A percentile compares a stretch with the other conserved stretches of the same genome.
These are phyloP conservation scores for Catharus fuscescens DNA, from an alignment of 2,113 vertebrate genomes.

Conservation along the genomic window DNA sequence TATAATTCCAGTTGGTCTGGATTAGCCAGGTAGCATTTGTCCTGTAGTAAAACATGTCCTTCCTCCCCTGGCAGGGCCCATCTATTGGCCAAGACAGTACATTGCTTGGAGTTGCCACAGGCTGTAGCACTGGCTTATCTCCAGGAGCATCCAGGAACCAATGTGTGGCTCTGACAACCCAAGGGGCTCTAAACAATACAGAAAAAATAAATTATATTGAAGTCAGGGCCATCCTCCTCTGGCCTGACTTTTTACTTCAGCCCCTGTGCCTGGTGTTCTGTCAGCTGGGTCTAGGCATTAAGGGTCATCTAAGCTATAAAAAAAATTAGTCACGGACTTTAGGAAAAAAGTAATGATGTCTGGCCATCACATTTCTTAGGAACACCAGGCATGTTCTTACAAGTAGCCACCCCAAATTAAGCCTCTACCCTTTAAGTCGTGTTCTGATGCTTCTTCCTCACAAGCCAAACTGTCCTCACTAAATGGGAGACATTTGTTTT, in stretches of 20 bases:
- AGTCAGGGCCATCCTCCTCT: neutral
- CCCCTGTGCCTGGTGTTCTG: neutral
- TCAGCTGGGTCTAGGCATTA: neutral
- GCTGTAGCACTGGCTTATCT: neutral
- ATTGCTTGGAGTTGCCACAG: neutral
- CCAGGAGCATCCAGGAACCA: neutral
- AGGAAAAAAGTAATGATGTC: neutral
- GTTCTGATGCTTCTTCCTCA: slow-evolving; percentile 30
- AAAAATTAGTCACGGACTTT: neutral
- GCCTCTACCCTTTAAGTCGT: neutral
- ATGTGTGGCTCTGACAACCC: neutral
- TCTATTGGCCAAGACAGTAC: neutral
- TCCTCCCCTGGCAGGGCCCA: neutral
- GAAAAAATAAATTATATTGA: neutral
- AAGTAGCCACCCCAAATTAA: neutral
- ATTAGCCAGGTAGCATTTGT: neutral
- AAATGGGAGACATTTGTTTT: slow-evolving; percentile 29
- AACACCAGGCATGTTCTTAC: neutral
- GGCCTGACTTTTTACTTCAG: neutral
- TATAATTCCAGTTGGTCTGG: neutral
- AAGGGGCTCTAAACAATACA: neutral
- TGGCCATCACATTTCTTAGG: neutral
- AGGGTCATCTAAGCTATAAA: neutral
- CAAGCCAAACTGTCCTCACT: no score
- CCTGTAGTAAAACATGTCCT: neutral